Evolutionary conservation across 2,888 invertebrate genomes (phyloP), one percentile per base, ranked within the genome.

Genomic region (Agonum fuliginosum): DNA sequence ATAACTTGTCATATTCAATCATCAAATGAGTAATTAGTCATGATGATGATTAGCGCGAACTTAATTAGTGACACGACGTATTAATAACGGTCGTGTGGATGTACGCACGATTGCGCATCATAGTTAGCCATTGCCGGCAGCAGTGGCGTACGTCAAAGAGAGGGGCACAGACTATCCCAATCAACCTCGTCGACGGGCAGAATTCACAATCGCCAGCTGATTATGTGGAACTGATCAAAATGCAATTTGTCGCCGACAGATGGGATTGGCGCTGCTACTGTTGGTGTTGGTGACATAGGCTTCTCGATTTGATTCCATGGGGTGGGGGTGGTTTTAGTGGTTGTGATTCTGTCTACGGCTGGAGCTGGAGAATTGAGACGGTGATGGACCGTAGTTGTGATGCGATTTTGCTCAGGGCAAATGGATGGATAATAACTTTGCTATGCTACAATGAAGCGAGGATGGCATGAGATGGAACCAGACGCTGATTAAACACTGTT

Each of bases 181-280:
- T 65, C 65, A 65, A 30, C 34, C 10, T 8, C 34, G n/a, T 34
- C 10, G 14, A 58, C 58, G 14, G 10, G 34, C n/a, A 34, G 41
- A 37, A 67, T 67, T 67, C 67, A 43, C 67, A 67, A 67, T 67
- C 67, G 41, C 67, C 22, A 19, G 6, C 37, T 67, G 67, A 67
- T 67, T 67, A 67, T 41, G 17, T 24, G 27, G 20, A 41, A 67
- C 41, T 67, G 67, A 67, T 67, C 67, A 67, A 67, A 67, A 67
- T 67, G 67, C 24, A 67, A 67, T 67, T 67, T 67, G 67, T 67
- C 20, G 27, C 30, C 12, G 54, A 4, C 27, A 54, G 27, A 17
- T 62, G 58, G 58, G 58, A 62, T 62, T 62, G 58, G 14, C 14
- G 6, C 10, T 1, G 8, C n/a, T 17, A 30, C 30, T 54, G 27